A percentile compares a stretch with the other conserved stretches of the same genome.
Evolutionary conservation across 2,888 invertebrate genomes (phyloP).

Genomic region (Drosophila sordidapex): DNA sequence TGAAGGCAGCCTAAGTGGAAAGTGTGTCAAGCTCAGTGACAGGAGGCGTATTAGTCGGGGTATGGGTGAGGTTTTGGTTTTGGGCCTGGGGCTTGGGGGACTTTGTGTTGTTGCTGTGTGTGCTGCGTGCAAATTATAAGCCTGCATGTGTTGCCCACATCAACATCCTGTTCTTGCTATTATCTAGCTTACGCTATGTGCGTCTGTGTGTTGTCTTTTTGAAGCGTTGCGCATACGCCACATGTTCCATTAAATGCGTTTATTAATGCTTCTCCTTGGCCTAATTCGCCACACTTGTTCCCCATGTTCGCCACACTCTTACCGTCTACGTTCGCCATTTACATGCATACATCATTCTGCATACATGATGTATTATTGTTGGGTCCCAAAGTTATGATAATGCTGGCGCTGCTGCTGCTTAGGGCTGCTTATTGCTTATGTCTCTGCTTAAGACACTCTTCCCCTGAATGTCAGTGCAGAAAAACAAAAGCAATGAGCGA

Average conservation of each 20-base stretch:
- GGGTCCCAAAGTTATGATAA: slow-evolving; percentile 52
- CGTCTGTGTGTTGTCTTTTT: slow-evolving; percentile 37
- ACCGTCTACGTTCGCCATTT: slow-evolving; percentile 52
- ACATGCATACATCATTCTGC: slow-evolving; percentile 79
- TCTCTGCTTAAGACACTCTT: slow-evolving; percentile 23
- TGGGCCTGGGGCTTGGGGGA: not conserved
- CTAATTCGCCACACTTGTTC: slow-evolving; percentile 78
- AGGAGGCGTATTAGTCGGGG: slow-evolving; percentile 19
- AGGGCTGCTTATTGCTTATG: slow-evolving; percentile 35
- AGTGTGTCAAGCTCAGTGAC: slow-evolving; percentile 80
- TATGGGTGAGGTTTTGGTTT: slow-evolving; percentile 8
- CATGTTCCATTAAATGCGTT: slow-evolving; percentile 76
- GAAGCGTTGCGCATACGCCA: slow-evolving; percentile 69
- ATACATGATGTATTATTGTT: slow-evolving; percentile 78
- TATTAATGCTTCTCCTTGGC: slow-evolving; percentile 81
- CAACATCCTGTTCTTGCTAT: slow-evolving; percentile 58
- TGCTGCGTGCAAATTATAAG: slow-evolving; percentile 78
- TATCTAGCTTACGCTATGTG: slow-evolving; percentile 50
- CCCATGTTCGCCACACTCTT: slow-evolving; percentile 36
- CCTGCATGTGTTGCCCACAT: slow-evolving; percentile 75
- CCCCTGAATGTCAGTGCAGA: slow-evolving; percentile 70
- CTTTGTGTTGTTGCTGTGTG: slow-evolving; percentile 14
- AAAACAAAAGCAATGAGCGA: slow-evolving; percentile 68
- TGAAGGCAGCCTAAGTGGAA: slow-evolving; percentile 66
- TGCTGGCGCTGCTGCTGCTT: slow-evolving; percentile 27